A percentile compares a stretch with the other conserved stretches of the same genome.
Conservation (phyloP, 64 coral and sea anemone genomes). For the Trachythela sp. region DNA sequence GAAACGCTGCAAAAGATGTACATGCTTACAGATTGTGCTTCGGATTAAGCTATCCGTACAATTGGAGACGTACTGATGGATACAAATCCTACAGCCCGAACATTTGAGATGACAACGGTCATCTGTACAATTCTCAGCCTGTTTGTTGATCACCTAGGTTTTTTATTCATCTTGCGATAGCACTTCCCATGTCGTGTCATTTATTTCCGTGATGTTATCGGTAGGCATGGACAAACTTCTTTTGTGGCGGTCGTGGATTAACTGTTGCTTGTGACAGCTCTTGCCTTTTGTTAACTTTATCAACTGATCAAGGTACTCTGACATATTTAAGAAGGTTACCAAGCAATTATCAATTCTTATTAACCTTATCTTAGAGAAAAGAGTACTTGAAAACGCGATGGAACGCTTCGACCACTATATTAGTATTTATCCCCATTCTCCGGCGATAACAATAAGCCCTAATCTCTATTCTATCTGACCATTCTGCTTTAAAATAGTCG, state of each 20-base stretch:
- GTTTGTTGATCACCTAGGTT: conserved; percentile 25
- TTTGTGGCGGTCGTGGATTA: conserved; percentile 27
- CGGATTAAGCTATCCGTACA: conserved; percentile 47
- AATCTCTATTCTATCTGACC: conserved; percentile 4
- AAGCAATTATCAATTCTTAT: conserved; percentile 52
- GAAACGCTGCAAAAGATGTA: conserved; percentile 35
- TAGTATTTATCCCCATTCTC: conserved; percentile 55
- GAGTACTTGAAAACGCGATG: conserved; percentile 53
- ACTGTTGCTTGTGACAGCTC: background rate
- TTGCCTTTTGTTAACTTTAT: conserved; percentile 61
- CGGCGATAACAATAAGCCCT: conserved; percentile 53
- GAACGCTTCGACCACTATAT: conserved; percentile 64
- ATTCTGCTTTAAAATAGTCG: conserved; percentile 37
- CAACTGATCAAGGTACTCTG: conserved; percentile 36
- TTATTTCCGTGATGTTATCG: background rate
- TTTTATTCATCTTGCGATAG: background rate
- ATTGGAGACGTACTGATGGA: conserved; percentile 44
- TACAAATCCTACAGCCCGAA: conserved; percentile 46
- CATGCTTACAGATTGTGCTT: conserved; percentile 56
- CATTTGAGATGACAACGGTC: background rate
- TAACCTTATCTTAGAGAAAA: conserved; percentile 56
- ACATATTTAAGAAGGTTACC: conserved; percentile 47
- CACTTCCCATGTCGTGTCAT: background rate
- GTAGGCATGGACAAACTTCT: background rate
- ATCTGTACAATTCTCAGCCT: background rate